Percentiles rank a stretch among this genome's conserved stretches.
Evolutionary conservation across 2,113 vertebrate species (phyloP).

Genomic region (Tringa solitaria): DNA sequence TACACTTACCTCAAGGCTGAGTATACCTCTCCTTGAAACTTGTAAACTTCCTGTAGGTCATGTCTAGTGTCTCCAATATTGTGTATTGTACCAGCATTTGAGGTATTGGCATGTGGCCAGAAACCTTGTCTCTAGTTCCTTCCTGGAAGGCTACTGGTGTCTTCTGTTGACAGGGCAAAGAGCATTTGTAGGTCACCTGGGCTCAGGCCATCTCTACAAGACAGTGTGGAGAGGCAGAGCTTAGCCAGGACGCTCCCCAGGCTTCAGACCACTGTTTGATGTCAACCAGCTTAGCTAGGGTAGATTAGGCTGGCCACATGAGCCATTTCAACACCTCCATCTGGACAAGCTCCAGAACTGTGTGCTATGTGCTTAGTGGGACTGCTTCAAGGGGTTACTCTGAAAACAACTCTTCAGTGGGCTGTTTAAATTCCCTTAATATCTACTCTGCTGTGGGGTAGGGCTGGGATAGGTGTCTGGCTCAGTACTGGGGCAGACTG

Average conservation of each 20-base stretch:
- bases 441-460: not conserved
- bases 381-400: not conserved
- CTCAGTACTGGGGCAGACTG: not conserved
- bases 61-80: not conserved
- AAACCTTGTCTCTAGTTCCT: not conserved
- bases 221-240: not conserved
- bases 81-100: not conserved
- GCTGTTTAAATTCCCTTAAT: not conserved
- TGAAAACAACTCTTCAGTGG: not conserved
- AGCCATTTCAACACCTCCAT: not conserved
- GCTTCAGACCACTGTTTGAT: not conserved
- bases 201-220: not conserved
- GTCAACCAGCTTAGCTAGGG: not conserved
- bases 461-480: not conserved
- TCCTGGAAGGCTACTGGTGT: not conserved
- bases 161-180: not conserved
- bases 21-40: not conserved
- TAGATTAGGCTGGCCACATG: not conserved
- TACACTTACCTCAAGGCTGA: not conserved
- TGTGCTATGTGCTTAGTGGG: not conserved
- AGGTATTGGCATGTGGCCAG: not conserved
- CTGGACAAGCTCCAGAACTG: not conserved
- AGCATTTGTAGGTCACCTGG: not conserved
- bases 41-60: not conserved
- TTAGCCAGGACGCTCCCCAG: not conserved